phyloP scores from a whole-genome alignment of 2,797 vertebrate genomes.

The Ctenopoma multispine region DNA sequence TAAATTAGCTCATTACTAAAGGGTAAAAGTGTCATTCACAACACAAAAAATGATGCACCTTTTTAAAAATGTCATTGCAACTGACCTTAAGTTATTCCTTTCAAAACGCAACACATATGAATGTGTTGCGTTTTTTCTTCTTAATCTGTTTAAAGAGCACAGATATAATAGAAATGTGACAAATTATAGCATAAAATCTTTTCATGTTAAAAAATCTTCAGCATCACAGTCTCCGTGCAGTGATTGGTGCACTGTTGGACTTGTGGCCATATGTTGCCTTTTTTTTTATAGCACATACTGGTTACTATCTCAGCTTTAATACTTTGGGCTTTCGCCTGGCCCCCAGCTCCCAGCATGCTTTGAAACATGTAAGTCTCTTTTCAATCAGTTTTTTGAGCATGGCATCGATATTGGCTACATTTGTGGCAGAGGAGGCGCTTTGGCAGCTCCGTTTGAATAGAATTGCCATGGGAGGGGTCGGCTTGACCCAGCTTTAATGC shows the following conservation, averaged over 20 bases:
- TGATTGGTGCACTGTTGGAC: constrained; percentile 55
- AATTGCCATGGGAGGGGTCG: constrained; percentile 83
- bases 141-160: not conserved
- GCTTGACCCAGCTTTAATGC: constrained; percentile 87
- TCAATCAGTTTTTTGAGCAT: constrained; percentile 86
- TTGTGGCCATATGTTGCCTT: constrained; percentile 77
- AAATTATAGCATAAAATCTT: constrained; percentile 2
- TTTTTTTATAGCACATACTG: constrained; percentile 77
- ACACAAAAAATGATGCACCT: not conserved
- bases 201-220: constrained; percentile 35
- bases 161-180: not conserved
- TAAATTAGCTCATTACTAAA: constrained; percentile 41
- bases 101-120: not conserved
- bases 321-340: constrained; percentile 84
- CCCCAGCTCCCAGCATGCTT: constrained; percentile 87
- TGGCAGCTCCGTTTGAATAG: constrained; percentile 84
- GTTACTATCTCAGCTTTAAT: constrained; percentile 84
- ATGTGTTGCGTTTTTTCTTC: not conserved
- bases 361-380: constrained; percentile 89
- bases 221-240: constrained; percentile 57
- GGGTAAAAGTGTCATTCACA: constrained; percentile 30
- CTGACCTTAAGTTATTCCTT: constrained; percentile 16
- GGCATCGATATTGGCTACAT: constrained; percentile 85
- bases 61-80: constrained; percentile 8
- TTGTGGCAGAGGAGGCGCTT: constrained; percentile 83